Percentiles rank a stretch among this genome's conserved stretches.
Conservation (phyloP, 2,797 vertebrate genomes). For the Rhadinocentrus ornatus region DNA sequence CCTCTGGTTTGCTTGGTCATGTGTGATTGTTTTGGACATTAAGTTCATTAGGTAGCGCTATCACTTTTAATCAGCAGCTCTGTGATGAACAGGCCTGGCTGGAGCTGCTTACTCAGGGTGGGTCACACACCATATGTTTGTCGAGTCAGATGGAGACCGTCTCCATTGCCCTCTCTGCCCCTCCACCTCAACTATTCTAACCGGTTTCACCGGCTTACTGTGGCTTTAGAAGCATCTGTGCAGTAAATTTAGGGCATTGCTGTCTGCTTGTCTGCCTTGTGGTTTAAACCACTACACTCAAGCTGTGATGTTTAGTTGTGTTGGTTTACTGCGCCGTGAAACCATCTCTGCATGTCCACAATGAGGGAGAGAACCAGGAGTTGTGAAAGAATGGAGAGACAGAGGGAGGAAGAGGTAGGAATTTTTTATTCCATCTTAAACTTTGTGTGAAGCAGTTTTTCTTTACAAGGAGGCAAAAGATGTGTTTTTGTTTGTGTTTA, state of each 20-base stretch:
- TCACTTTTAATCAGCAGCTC: slow-evolving; percentile 68
- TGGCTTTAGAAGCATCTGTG: slow-evolving; percentile 81
- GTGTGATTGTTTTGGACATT: slow-evolving; percentile 23
- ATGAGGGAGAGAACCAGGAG: slow-evolving; percentile 63
- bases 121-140: slow-evolving; percentile 72
- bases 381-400: slow-evolving; percentile 49
- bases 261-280: slow-evolving; percentile 52
- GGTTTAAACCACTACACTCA: slow-evolving; percentile 54
- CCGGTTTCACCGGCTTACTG: slow-evolving; percentile 72
- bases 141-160: slow-evolving; percentile 33
- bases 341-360: slow-evolving; percentile 33
- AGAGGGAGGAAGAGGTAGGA: slow-evolving; percentile 59
- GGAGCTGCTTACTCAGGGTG: slow-evolving; percentile 64
- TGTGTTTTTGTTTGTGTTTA: not conserved
- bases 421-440: not conserved
- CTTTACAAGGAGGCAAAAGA: slow-evolving; percentile 1
- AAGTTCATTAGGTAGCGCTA: slow-evolving; percentile 43
- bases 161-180: slow-evolving; percentile 33
- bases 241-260: slow-evolving; percentile 71
- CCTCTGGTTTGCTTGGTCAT: slow-evolving; percentile 9
- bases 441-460: not conserved
- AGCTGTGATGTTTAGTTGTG: slow-evolving; percentile 52
- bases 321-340: slow-evolving; percentile 19
- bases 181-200: slow-evolving; percentile 59
- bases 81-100: slow-evolving; percentile 40